Percentiles rank a stretch among this genome's conserved stretches.
These are phyloP conservation scores for Cyclophora albipunctata DNA, from an alignment of 2,888 invertebrate species.

Conservation along the genomic window DNA sequence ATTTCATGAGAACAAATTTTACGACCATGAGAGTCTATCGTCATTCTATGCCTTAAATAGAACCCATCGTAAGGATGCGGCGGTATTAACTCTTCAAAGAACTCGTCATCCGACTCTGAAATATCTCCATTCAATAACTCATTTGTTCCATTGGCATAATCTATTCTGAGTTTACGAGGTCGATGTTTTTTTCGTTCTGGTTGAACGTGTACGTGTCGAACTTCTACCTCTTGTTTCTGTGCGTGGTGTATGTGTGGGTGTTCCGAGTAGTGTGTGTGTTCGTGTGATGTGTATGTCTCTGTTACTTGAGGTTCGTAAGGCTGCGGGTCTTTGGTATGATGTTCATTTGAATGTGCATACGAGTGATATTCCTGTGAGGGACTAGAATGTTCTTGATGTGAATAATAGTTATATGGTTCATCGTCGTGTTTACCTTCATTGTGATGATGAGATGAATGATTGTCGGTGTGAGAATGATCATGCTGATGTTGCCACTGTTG, in stretches of 20 bases:
- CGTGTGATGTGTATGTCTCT: constrained; percentile 15
- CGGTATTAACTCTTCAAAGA: constrained; percentile 50
- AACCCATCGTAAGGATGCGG: constrained; percentile 70
- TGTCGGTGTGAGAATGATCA: constrained; percentile 16
- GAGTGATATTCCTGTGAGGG: constrained; percentile 11
- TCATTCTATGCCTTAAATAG: constrained; percentile 58
- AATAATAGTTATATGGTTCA: constrained; percentile 11
- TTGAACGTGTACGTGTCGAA: constrained; percentile 41
- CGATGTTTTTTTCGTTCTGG: constrained; percentile 27
- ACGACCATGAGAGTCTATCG: constrained; percentile 53
- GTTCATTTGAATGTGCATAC: constrained; percentile 6
- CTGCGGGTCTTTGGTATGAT: constrained; percentile 15
- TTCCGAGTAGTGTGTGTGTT: constrained; percentile 14
- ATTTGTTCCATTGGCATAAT: constrained; percentile 16
- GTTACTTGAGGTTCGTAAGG: constrained; percentile 9
- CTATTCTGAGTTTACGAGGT: constrained; percentile 24
- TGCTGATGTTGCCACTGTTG: constrained; percentile 15
- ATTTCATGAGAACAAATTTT: constrained; percentile 65
- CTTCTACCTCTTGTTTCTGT: constrained; percentile 22
- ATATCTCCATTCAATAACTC: constrained; percentile 39
- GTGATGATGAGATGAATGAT: constrained; percentile 2
- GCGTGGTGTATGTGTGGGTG: constrained; percentile 4
- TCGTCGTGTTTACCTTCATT: constrained; percentile 14
- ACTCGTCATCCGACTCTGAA: constrained; percentile 44
- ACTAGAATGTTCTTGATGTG: constrained; percentile 16